Evolutionary conservation across 2,888 invertebrate species (phyloP), one percentile per base, ranked within the genome.

Genomic region (Callyntrura guangdongensis): DNA sequence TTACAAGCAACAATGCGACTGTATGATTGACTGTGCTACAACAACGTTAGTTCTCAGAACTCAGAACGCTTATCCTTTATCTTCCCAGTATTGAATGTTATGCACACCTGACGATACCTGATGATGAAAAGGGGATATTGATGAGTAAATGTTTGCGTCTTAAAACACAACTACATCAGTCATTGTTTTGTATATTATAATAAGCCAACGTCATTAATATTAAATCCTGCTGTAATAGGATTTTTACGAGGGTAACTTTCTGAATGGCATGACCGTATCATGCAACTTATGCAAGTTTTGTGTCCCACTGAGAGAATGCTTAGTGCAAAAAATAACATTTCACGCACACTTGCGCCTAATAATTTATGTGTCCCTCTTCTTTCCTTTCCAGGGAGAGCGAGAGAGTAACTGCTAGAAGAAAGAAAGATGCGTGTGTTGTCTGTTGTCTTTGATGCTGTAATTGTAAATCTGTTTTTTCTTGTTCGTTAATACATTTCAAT

Each of bases 341-440:
- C 45, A 72, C 72, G 72, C 72, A 72, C 72, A 72, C 72, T 72
- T 72, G 72, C n/a, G 72, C n/a, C 72, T 45, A n/a, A 72, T 72
- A 72, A 72, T 72, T 72, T 72, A 72, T 72, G 72, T 45, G 72
- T 45, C 8, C 9, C 6, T 64, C 22, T 6, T 72, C 8, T 11
- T 22, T 64, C 22, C 45, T 72, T 36, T 72, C 72, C 72, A 72
- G 72, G 14, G 45, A 72, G 45, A 69, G 69, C 8, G 9, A 72
- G n/a, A 36, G 9, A 47, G 36, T 3, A 14, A 59, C n/a, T n/a
- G 59, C n/a, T 53, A 53, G 27, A 69, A 53, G 27, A 69, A 72
- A 17, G 20, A 69, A 72, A 17, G 72, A 36, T 72, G 6, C 20
- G 14, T 36, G 6, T 36, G 72, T 3, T 72, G 6, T 8, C 0